Evolutionary conservation across 2,888 invertebrate species (phyloP).

Genomic region (Aspidiotus destructor): DNA sequence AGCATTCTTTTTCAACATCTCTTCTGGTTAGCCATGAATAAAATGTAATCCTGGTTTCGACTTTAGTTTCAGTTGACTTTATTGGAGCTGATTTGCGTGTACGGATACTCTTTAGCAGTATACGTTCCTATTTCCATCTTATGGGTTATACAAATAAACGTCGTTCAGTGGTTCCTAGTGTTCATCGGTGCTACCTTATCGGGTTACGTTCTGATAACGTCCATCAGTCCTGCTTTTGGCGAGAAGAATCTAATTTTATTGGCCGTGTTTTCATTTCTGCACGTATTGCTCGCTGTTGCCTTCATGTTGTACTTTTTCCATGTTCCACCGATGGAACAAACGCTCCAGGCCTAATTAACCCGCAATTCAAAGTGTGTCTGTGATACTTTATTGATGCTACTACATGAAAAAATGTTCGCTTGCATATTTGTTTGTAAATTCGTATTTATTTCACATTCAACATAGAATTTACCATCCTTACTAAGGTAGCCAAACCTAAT

Average conservation of each 20-base stretch:
- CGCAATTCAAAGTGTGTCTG: too few relatives aligned
- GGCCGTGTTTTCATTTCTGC: slow-evolving; percentile 60
- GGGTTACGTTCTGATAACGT: slow-evolving; percentile 72
- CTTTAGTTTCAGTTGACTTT: slow-evolving; percentile 41
- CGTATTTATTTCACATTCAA: too few relatives aligned
- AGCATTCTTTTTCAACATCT: neutral
- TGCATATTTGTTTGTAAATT: too few relatives aligned
- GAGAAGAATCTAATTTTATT: slow-evolving; percentile 55
- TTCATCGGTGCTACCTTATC: slow-evolving; percentile 71
- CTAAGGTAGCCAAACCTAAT: too few relatives aligned
- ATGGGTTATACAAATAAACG: slow-evolving; percentile 73
- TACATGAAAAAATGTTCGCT: too few relatives aligned
- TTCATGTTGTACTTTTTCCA: slow-evolving; percentile 73
- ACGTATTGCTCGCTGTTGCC: slow-evolving; percentile 72
- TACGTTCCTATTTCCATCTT: slow-evolving; percentile 88
- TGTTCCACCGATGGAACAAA: slow-evolving; percentile 33
- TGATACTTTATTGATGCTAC: too few relatives aligned
- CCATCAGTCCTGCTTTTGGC: slow-evolving; percentile 64
- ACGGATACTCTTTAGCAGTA: slow-evolving; percentile 88
- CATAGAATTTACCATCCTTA: too few relatives aligned
- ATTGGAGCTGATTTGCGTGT: slow-evolving; percentile 82
- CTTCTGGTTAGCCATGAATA: neutral
- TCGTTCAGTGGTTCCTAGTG: slow-evolving; percentile 83
- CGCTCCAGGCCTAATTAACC: too few relatives aligned
- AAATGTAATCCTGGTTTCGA: neutral